Percentiles rank a stretch among this genome's conserved stretches.
These are phyloP conservation scores for Hydropsyche betteni DNA, from an alignment of 2,888 invertebrate species.

Conservation along the genomic window DNA sequence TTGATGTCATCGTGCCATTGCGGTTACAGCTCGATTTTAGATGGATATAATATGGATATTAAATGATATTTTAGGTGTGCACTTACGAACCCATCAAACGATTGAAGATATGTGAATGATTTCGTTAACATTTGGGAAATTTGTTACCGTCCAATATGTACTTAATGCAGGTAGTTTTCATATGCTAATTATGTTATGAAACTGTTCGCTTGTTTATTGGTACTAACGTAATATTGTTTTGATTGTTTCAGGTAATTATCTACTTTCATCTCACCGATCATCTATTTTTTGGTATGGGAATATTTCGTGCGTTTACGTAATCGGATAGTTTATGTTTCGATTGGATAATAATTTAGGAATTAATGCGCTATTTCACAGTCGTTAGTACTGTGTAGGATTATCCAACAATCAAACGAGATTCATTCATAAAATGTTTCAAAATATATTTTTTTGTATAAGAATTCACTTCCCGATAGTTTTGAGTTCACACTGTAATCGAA, in stretches of 20 bases:
- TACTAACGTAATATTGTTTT: constrained; percentile 1
- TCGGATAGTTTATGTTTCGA: background rate
- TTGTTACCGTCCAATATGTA: constrained; percentile 5
- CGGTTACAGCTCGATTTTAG: background rate
- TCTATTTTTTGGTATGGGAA: background rate
- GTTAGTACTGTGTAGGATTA: background rate
- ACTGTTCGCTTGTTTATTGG: background rate
- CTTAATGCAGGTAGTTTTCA: constrained; percentile 12
- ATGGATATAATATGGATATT: background rate
- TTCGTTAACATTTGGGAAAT: background rate
- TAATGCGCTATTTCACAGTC: background rate
- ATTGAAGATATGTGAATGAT: background rate
- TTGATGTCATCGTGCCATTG: background rate
- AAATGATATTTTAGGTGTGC: constrained; percentile 7
- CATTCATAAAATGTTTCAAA: background rate
- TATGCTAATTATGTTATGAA: background rate
- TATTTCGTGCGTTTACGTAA: background rate
- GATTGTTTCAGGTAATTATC: constrained; percentile 23
- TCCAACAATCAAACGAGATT: background rate
- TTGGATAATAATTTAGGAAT: background rate
- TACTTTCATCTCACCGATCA: background rate
- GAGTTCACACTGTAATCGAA: too few species aligned
- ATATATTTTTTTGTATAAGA: too few species aligned
- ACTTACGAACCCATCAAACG: background rate
- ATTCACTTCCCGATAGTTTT: too few species aligned